phyloP scores from a whole-genome alignment of 2,113 vertebrate genomes.

The Pelvicachromis taeniatus region DNA sequence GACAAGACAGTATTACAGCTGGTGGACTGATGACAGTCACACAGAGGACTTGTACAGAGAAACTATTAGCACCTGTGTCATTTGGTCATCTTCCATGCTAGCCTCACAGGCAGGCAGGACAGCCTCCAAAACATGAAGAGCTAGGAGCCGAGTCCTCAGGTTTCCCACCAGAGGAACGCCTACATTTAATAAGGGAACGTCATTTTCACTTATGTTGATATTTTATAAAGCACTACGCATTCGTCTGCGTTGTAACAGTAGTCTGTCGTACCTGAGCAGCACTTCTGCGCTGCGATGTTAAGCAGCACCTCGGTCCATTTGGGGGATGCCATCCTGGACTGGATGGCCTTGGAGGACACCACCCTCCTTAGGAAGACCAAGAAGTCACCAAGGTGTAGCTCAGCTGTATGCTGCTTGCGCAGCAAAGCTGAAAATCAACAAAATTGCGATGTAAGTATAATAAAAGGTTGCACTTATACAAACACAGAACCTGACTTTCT shows the following conservation, averaged over 20 bases:
- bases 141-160: conserved; percentile 90
- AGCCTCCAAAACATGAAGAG: conserved; percentile 94
- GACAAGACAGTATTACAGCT: background rate
- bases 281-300: conserved; percentile 96
- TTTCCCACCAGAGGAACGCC: conserved; percentile 93
- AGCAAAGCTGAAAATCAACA: conserved; percentile 72
- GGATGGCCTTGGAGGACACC: conserved; percentile 96
- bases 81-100: conserved; percentile 91
- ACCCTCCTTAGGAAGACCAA: conserved; percentile 93
- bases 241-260: background rate
- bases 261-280: conserved; percentile 83
- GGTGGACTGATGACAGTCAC: accelerated
- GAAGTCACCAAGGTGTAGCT: conserved; percentile 94
- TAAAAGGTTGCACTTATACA: background rate
- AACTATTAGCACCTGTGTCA: conserved; percentile 78
- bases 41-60: accelerated
- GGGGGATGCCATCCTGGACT: conserved; percentile 97
- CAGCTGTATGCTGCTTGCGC: conserved; percentile 88
- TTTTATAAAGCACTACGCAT: background rate
- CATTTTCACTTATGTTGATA: background rate
- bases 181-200: conserved; percentile 13
- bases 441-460: background rate
- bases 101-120: conserved; percentile 93
- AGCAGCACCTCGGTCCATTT: conserved; percentile 98
- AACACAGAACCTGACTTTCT: background rate